Conservation (phyloP, 2,888 invertebrate species). For the Aproaerema taeniolella region DNA sequence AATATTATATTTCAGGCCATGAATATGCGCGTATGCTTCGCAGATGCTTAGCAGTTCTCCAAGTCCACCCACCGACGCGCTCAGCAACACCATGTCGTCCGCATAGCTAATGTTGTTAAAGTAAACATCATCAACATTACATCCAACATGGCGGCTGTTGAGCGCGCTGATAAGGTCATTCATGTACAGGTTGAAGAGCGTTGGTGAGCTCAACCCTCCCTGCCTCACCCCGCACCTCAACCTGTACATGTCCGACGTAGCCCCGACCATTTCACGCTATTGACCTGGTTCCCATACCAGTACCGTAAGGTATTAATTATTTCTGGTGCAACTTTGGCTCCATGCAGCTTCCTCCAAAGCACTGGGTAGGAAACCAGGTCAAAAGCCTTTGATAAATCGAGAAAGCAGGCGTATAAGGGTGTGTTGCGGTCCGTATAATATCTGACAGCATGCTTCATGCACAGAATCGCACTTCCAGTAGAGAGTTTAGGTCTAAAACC, state of each 20-base stretch:
- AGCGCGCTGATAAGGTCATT: conserved; percentile 1
- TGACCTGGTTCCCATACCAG: conserved; percentile 5
- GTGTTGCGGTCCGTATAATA: not conserved
- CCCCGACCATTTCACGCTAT: conserved; percentile 4
- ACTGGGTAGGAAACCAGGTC: conserved; percentile 1
- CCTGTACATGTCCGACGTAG: not conserved
- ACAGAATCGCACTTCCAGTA: not conserved
- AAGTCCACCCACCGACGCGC: conserved; percentile 1
- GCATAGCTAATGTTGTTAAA: conserved; percentile 1
- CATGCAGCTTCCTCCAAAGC: not conserved
- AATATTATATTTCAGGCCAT: not conserved
- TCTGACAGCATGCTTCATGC: not conserved
- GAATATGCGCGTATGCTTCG: not conserved
- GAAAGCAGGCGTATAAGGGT: conserved; percentile 2
- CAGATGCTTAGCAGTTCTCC: not conserved
- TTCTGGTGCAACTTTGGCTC: not conserved
- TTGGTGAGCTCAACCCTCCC: conserved; percentile 7
- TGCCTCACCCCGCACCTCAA: conserved; percentile 4
- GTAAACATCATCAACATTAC: not conserved
- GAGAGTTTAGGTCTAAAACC: not conserved
- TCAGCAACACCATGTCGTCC: too few species aligned
- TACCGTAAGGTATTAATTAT: not conserved
- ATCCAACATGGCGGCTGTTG: not conserved
- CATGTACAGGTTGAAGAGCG: not conserved
- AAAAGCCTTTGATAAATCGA: conserved; percentile 1